Percentiles rank a stretch among this genome's conserved stretches.
Evolutionary conservation across 2,888 invertebrate genomes (phyloP).

Genomic region (Temnothorax unifasciatus): DNA sequence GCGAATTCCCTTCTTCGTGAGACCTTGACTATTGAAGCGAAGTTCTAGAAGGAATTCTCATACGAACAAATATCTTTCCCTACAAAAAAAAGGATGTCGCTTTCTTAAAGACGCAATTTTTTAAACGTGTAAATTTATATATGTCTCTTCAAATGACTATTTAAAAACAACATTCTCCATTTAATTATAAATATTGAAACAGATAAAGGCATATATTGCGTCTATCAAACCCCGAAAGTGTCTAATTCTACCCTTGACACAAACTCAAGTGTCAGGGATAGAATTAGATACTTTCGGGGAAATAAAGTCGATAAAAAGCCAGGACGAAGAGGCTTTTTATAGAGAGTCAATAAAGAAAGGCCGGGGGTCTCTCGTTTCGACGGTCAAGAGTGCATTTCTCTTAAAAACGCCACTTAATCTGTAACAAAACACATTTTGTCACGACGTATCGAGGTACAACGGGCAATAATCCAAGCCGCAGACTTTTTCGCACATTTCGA

Average conservation of each 20-base stretch:
- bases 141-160: not conserved
- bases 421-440: not conserved
- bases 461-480: not conserved
- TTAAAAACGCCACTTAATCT: conserved; percentile 24
- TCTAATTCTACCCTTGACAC: not conserved
- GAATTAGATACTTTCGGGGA: not conserved
- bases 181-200: not conserved
- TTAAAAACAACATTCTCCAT: not conserved
- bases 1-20: conserved; percentile 31
- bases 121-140: not conserved
- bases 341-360: not conserved
- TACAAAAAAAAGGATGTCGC: not conserved
- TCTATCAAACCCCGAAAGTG: not conserved
- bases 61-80: not conserved
- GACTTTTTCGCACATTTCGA: not conserved
- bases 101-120: not conserved
- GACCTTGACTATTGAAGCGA: conserved; percentile 29
- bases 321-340: not conserved
- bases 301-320: not conserved
- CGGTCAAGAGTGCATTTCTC: not conserved
- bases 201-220: not conserved
- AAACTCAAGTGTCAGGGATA: not conserved
- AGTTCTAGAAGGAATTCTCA: not conserved
- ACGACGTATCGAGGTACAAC: not conserved
- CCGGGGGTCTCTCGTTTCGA: not conserved